Evolutionary conservation across 1,140 invertebrate species (phyloP).

Genomic region (Laodelphax striatellus): DNA sequence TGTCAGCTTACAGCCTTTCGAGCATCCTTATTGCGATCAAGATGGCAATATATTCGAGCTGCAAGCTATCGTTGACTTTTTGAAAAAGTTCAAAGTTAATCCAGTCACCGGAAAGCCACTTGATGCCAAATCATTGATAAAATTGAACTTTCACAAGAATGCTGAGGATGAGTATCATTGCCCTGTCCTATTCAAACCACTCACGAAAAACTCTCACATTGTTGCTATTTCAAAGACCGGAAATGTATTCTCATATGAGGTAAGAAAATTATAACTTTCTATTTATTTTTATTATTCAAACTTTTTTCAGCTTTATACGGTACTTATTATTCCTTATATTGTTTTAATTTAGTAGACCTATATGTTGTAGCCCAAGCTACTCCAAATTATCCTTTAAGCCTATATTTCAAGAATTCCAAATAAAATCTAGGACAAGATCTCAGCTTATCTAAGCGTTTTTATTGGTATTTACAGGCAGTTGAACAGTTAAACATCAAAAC

Average conservation of each 20-base stretch:
- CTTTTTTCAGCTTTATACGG: too few relatives aligned
- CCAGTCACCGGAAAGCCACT: conserved; percentile 86
- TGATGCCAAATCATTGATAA: conserved; percentile 74
- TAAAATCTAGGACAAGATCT: too few relatives aligned
- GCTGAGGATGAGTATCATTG: conserved; percentile 78
- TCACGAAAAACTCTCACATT: conserved; percentile 93
- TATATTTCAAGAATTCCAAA: too few relatives aligned
- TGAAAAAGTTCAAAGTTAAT: conserved; percentile 90
- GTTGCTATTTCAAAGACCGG: conserved; percentile 84
- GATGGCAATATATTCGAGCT: conserved; percentile 86
- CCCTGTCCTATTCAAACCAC: conserved; percentile 88
- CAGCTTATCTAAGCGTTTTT: neutral
- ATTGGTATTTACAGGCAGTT: conserved; percentile 51
- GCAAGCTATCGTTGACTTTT: conserved; percentile 74
- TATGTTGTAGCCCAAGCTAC: too few relatives aligned
- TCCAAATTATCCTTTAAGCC: too few relatives aligned
- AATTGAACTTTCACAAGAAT: conserved; percentile 86
- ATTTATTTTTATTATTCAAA: neutral
- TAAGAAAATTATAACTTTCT: conserved; percentile 24
- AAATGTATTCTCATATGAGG: conserved; percentile 92
- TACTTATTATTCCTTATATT: too few relatives aligned
- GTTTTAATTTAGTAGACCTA: too few relatives aligned
- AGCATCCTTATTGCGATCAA: conserved; percentile 79
- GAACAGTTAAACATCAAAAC: conserved; percentile 95
- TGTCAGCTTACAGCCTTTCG: conserved; percentile 82